A percentile compares a stretch with the other conserved stretches of the same genome.
Conservation (phyloP, 1,140 invertebrate genomes). For the Drosophila leontia region DNA sequence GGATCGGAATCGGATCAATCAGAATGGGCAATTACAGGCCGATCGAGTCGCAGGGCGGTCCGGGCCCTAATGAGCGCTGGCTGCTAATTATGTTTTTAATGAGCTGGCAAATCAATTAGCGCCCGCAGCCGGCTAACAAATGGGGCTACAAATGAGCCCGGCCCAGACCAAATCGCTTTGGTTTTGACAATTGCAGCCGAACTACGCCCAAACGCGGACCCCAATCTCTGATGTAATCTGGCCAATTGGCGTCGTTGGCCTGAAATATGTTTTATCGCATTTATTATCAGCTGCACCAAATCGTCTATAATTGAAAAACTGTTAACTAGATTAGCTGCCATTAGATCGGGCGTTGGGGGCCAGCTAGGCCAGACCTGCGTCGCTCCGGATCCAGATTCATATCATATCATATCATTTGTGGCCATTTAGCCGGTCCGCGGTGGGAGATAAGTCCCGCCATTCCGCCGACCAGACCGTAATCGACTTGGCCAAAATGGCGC, state of each 20-base stretch:
- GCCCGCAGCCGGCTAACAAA: conserved; percentile 59
- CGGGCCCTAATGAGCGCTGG: conserved; percentile 48
- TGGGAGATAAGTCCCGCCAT: conserved; percentile 48
- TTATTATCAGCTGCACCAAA: conserved; percentile 80
- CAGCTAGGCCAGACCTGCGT: conserved; percentile 20
- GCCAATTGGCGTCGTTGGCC: conserved; percentile 62
- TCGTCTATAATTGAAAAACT: conserved; percentile 83
- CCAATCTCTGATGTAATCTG: conserved; percentile 72
- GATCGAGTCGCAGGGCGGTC: conserved; percentile 56
- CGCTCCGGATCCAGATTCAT: conserved; percentile 34
- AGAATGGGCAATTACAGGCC: conserved; percentile 56
- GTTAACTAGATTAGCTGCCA: conserved; percentile 82
- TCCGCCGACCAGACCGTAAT: conserved; percentile 21
- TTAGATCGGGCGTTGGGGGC: conserved; percentile 65
- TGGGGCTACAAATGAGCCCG: conserved; percentile 52
- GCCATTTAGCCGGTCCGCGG: conserved; percentile 31
- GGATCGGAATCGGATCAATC: conserved; percentile 29
- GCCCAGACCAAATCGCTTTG: conserved; percentile 68
- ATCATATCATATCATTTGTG: too few species aligned
- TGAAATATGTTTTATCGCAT: conserved; percentile 83
- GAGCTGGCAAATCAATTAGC: conserved; percentile 69
- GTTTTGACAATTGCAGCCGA: conserved; percentile 80
- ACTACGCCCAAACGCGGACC: conserved; percentile 63
- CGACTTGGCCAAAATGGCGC: conserved; percentile 63
- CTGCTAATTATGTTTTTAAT: conserved; percentile 66